phyloP scores from a whole-genome alignment of 2,113 vertebrate species.

The Pluvialis apricaria region DNA sequence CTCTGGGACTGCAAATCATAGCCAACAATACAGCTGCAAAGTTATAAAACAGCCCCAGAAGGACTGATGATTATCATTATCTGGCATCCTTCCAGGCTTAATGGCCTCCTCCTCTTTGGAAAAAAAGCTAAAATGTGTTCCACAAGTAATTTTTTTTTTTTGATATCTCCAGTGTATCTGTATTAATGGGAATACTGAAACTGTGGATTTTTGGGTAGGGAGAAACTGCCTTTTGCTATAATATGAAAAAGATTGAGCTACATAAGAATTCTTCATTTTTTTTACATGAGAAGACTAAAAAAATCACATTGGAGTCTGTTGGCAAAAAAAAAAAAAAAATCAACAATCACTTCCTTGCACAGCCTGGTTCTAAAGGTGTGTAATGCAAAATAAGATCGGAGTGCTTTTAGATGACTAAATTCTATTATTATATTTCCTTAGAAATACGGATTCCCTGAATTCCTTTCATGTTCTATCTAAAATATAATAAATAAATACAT shows the following conservation, averaged over 20 bases:
- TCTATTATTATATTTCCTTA: background rate
- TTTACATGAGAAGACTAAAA: background rate
- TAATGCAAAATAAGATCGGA: background rate
- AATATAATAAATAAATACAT: background rate
- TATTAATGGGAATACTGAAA: background rate
- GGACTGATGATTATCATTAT: conserved; percentile 48
- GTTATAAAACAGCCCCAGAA: conserved; percentile 40
- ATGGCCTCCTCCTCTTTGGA: background rate
- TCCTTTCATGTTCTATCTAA: background rate
- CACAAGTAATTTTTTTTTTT: background rate
- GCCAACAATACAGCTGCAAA: conserved; percentile 60
- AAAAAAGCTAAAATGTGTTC: background rate
- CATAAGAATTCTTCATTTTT: background rate
- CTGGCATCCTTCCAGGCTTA: conserved; percentile 22
- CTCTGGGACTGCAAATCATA: background rate
- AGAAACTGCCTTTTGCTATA: background rate
- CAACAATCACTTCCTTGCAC: background rate
- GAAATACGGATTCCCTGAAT: background rate
- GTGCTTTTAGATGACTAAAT: background rate
- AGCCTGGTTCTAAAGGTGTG: background rate
- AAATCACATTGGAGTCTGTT: accelerated
- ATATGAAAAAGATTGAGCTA: background rate
- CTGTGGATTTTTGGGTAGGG: background rate
- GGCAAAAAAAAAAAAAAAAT: too few species aligned
- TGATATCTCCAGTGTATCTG: background rate